Evolutionary conservation across 2,797 vertebrate species (phyloP), one percentile per base, ranked within the genome.

Genomic region (Oryzias sinensis): DNA sequence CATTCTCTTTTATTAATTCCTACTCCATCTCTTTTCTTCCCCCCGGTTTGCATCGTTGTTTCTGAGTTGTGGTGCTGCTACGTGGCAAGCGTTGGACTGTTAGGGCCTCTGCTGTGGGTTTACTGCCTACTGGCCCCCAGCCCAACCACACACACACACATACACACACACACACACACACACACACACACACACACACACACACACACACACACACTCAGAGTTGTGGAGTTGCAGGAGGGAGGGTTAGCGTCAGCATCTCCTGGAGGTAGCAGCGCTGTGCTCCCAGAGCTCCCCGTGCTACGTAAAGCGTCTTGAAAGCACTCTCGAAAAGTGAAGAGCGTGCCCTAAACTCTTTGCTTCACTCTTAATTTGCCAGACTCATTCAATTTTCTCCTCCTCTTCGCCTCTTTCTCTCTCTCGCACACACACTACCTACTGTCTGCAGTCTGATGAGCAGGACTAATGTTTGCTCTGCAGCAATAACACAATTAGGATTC

Each of bases 401-500:
- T 55, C 24, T 64, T 16, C 25, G 3, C 72, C 54, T 45, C 24
- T 46, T 29, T 5, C 44, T 16, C 24, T 16, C 24, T 25, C 29
- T 25, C 58, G 51, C 59, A 59, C 55, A 59, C 55, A 59, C 49
- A 52, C 57, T 65, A 72, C 72, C 78, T 64, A 76, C 83, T 77
- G 83, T 82, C 86, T 83, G 79, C 56, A 58, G 67, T 59, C 80
- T 79, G 85, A 85, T 74, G 79, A 80, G 69, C 84, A 81, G 82
- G 69, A 87, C 84, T 87, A 86, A 89, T 87, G 87, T 90, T 90
- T 87, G 82, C 77, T 85, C 82, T 84, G 80, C 74, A 82, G 83
- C 82, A 88, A 87, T 87, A 90, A 90, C 87, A 87, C 82, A 86
- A 88, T 89, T 90, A 87, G 82, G 78, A 86, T 88, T 90, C 81